phyloP scores from a whole-genome alignment of 1,140 invertebrate genomes.

The Armadillidium nasatum region DNA sequence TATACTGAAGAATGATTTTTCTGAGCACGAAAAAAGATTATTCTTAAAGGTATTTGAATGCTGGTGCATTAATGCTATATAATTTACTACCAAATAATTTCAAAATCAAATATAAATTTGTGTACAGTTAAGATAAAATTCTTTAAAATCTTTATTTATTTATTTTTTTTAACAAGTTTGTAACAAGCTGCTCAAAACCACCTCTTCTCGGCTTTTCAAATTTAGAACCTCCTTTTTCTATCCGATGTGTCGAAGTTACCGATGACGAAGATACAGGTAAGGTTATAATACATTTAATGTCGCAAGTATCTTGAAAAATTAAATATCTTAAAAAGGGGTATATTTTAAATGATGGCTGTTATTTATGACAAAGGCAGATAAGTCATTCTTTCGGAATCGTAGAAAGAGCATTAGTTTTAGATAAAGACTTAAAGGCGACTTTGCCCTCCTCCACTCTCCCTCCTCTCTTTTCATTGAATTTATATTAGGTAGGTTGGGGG shows the following conservation, averaged over 20 bases:
- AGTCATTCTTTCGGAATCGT: too few species aligned
- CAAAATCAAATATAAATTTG: neutral
- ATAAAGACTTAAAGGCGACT: too few species aligned
- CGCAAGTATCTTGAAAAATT: too few species aligned
- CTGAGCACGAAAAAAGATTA: constrained; percentile 78
- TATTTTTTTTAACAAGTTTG: constrained; percentile 69
- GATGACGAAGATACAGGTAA: constrained; percentile 94
- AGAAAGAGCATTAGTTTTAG: too few species aligned
- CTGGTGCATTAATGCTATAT: neutral
- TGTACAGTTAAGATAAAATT: neutral
- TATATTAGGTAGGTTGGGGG: too few species aligned
- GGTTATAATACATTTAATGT: too few species aligned
- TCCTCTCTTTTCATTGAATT: too few species aligned
- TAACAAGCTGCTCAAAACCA: constrained; percentile 97
- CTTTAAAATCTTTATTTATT: neutral
- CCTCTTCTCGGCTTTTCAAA: constrained; percentile 95
- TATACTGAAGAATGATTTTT: constrained; percentile 93
- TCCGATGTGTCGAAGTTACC: constrained; percentile 96
- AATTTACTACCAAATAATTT: neutral
- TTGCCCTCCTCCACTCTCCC: too few species aligned
- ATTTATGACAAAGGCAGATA: too few species aligned
- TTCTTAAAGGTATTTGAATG: constrained; percentile 72
- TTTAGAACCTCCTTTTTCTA: constrained; percentile 96
- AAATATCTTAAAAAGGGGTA: too few species aligned
- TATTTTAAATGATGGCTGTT: too few species aligned